These are phyloP conservation scores for Entomobrya proxima DNA, from an alignment of 2,888 invertebrate species.

Conservation along the genomic window DNA sequence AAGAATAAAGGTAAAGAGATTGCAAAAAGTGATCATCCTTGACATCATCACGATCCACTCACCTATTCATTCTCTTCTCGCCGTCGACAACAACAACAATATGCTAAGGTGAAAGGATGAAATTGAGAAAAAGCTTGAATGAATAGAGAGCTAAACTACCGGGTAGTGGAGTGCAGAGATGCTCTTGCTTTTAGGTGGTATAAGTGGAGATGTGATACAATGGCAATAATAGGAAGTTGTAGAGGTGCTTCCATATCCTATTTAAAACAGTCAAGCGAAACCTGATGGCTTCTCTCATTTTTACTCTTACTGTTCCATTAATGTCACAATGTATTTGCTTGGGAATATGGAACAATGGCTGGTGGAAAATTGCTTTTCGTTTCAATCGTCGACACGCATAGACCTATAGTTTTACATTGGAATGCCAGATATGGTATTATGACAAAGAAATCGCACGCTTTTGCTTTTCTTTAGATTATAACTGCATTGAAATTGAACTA, in stretches of 20 bases:
- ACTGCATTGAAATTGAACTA: too few relatives aligned
- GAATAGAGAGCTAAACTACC: not conserved
- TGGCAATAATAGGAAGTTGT: not conserved
- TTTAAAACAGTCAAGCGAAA: not conserved
- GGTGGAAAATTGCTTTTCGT: slow-evolving; percentile 65
- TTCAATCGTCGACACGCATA: slow-evolving; percentile 56
- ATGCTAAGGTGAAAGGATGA: slow-evolving; percentile 17
- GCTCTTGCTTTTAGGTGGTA: not conserved
- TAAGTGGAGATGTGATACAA: slow-evolving; percentile 13
- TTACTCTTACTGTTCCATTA: slow-evolving; percentile 42
- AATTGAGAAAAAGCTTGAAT: not conserved
- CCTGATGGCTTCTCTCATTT: slow-evolving; percentile 12
- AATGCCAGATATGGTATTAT: too few relatives aligned
- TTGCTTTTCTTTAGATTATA: too few relatives aligned
- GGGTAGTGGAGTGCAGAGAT: not conserved
- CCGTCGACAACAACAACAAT: not conserved
- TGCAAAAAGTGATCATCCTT: slow-evolving; percentile 4
- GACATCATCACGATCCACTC: not conserved
- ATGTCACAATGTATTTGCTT: slow-evolving; percentile 61
- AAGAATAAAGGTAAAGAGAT: not conserved
- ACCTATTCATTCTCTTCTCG: not conserved
- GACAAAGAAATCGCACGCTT: too few relatives aligned
- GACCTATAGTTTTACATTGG: slow-evolving; percentile 36
- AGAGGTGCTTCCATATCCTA: not conserved
- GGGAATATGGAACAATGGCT: slow-evolving; percentile 62